These are phyloP conservation scores for Hypercompe scribonia DNA, from an alignment of 2,888 invertebrate species.

Conservation along the genomic window DNA sequence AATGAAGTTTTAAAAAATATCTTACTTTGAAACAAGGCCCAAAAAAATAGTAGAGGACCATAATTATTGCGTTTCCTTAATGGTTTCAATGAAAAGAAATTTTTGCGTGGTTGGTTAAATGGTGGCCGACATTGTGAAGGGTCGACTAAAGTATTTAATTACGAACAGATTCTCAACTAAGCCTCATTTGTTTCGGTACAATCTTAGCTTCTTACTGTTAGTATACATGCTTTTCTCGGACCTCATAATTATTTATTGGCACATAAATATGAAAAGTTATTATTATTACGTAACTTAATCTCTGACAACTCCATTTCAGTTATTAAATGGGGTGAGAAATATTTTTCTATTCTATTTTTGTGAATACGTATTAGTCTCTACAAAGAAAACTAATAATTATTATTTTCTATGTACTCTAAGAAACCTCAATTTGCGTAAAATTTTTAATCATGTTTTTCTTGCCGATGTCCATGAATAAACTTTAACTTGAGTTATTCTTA, in stretches of 20 bases:
- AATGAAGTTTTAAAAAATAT: slow-evolving; percentile 4
- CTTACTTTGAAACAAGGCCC: slow-evolving; percentile 14
- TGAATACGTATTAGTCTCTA: neutral
- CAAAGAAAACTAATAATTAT: neutral
- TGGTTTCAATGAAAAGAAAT: slow-evolving; percentile 56
- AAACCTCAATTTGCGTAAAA: neutral
- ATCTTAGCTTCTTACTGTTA: slow-evolving; percentile 41
- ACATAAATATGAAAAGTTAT: slow-evolving; percentile 25
- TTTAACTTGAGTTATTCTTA: neutral
- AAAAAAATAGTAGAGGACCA: slow-evolving; percentile 35
- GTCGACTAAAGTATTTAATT: slow-evolving; percentile 74
- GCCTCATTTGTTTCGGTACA: slow-evolving; percentile 59
- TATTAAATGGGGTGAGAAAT: slow-evolving; percentile 12
- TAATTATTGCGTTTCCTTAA: slow-evolving; percentile 58
- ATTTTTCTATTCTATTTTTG: neutral
- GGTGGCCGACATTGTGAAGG: slow-evolving; percentile 61
- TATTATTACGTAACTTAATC: slow-evolving; percentile 15
- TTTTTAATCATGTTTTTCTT: no score
- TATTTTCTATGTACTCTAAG: neutral
- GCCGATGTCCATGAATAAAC: no score
- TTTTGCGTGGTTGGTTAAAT: slow-evolving; percentile 57
- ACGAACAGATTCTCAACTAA: slow-evolving; percentile 62
- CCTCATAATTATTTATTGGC: slow-evolving; percentile 40
- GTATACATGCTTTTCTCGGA: slow-evolving; percentile 36
- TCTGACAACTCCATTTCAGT: slow-evolving; percentile 5